Percentiles rank a stretch among this genome's conserved stretches.
Conservation (phyloP, 1,140 invertebrate genomes). For the Drosophila orosa region DNA sequence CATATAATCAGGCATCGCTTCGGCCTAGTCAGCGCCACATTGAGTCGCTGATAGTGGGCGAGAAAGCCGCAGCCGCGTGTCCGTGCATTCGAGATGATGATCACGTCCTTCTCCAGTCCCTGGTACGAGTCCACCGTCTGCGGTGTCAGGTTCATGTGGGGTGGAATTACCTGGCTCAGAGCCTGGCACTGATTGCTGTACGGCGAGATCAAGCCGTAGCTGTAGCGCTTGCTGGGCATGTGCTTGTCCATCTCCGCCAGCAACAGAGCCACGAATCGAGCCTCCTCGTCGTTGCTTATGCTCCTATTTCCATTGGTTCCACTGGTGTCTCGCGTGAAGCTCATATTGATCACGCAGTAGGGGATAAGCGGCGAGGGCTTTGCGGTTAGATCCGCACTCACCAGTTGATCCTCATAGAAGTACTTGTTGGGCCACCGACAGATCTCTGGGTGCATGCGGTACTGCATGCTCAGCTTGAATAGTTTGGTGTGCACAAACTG, state of each 20-base stretch:
- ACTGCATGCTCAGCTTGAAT: constrained; percentile 90
- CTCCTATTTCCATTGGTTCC: constrained; percentile 41
- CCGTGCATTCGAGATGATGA: constrained; percentile 94
- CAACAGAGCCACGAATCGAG: constrained; percentile 86
- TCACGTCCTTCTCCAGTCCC: constrained; percentile 95
- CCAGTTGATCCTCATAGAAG: constrained; percentile 89
- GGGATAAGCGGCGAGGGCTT: constrained; percentile 82
- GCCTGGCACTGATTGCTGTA: constrained; percentile 68
- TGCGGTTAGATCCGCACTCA: constrained; percentile 32
- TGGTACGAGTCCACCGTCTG: constrained; percentile 97
- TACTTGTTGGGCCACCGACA: constrained; percentile 90
- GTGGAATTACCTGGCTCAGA: constrained; percentile 40
- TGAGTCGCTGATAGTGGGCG: constrained; percentile 89
- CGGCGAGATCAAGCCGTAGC: constrained; percentile 80
- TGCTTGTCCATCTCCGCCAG: constrained; percentile 85
- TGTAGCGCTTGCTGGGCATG: constrained; percentile 53
- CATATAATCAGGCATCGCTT: constrained; percentile 88
- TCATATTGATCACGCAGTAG: constrained; percentile 86
- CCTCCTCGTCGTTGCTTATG: constrained; percentile 85
- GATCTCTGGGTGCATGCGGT: constrained; percentile 94
- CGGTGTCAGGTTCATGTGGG: constrained; percentile 84
- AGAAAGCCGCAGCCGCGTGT: constrained; percentile 91
- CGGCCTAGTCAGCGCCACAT: constrained; percentile 93
- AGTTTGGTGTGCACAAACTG: constrained; percentile 54
- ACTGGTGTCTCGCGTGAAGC: constrained; percentile 72